These are phyloP conservation scores for Oncorhynchus tshawytscha DNA, from an alignment of 2,113 vertebrate genomes.

Conservation along the genomic window DNA sequence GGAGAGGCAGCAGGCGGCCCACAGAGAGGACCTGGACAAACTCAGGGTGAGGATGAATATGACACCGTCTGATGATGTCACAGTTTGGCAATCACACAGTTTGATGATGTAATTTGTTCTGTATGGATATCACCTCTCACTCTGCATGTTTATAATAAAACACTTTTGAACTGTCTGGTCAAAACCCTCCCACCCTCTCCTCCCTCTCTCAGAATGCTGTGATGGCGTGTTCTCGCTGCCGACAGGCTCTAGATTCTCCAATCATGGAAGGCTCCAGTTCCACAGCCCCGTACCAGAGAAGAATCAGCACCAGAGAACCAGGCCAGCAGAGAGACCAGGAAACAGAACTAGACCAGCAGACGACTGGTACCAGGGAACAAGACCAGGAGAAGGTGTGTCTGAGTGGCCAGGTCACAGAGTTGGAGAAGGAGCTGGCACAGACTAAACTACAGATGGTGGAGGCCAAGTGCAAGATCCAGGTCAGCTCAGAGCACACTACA, in stretches of 20 bases:
- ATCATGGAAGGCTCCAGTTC: constrained; percentile 8
- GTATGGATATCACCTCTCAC: background rate
- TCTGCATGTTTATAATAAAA: background rate
- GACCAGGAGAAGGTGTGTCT: constrained; percentile 81
- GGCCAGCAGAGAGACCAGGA: background rate
- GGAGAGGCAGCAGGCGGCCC: constrained; percentile 67
- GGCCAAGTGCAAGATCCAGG: constrained; percentile 86
- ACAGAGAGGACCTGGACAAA: constrained; percentile 69
- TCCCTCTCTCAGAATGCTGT: constrained; percentile 73
- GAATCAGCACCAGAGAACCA: background rate
- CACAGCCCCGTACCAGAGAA: background rate
- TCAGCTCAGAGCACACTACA: constrained; percentile 31
- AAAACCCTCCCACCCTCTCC: background rate
- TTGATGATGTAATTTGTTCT: too few species aligned
- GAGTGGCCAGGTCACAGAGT: constrained; percentile 80
- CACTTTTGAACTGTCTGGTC: background rate
- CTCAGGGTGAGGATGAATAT: constrained; percentile 70
- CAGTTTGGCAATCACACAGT: too few species aligned
- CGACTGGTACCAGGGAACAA: background rate
- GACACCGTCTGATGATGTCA: background rate
- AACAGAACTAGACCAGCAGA: background rate
- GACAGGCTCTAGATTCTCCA: constrained; percentile 78
- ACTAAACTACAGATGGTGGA: constrained; percentile 87
- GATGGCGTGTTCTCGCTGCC: constrained; percentile 82
- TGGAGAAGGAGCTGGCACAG: constrained; percentile 85